Percentiles rank a stretch among this genome's conserved stretches.
Evolutionary conservation across 2,113 vertebrate species (phyloP).

Genomic region (Morone chrysops): DNA sequence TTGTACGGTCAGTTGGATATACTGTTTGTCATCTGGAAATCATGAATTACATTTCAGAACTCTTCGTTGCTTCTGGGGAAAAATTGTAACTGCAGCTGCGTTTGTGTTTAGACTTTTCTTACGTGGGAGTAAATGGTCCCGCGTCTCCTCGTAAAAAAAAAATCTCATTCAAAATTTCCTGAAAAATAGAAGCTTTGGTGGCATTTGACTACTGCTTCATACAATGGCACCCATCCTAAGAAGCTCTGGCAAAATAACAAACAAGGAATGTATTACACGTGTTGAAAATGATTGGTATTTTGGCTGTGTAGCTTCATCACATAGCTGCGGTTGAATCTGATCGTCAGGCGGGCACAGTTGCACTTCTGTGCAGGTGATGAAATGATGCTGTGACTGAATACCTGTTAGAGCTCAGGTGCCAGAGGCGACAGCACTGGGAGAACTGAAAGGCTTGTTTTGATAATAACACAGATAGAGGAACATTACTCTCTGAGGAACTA

Average conservation of each 20-base stretch:
- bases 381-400: slow-evolving; percentile 32
- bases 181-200: neutral
- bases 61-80: neutral
- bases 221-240: neutral
- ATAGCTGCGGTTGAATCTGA: slow-evolving; percentile 27
- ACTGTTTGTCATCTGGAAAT: slow-evolving; percentile 54
- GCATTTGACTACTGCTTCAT: neutral
- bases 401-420: slow-evolving; percentile 31
- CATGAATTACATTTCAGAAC: slow-evolving; percentile 38
- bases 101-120: neutral
- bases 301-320: neutral
- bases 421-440: slow-evolving; percentile 14
- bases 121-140: neutral
- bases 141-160: neutral
- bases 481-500: slow-evolving; percentile 49
- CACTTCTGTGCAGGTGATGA: slow-evolving; percentile 34
- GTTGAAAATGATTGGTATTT: slow-evolving; percentile 1
- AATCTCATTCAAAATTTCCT: neutral
- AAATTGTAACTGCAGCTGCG: slow-evolving; percentile 38
- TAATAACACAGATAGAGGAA: slow-evolving; percentile 54
- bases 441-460: slow-evolving; percentile 46
- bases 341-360: neutral
- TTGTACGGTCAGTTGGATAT: slow-evolving; percentile 16
- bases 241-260: slow-evolving; percentile 13
- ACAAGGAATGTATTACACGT: neutral